These are phyloP conservation scores for Rhyzopertha dominica DNA, from an alignment of 1,140 invertebrate genomes.

Conservation along the genomic window DNA sequence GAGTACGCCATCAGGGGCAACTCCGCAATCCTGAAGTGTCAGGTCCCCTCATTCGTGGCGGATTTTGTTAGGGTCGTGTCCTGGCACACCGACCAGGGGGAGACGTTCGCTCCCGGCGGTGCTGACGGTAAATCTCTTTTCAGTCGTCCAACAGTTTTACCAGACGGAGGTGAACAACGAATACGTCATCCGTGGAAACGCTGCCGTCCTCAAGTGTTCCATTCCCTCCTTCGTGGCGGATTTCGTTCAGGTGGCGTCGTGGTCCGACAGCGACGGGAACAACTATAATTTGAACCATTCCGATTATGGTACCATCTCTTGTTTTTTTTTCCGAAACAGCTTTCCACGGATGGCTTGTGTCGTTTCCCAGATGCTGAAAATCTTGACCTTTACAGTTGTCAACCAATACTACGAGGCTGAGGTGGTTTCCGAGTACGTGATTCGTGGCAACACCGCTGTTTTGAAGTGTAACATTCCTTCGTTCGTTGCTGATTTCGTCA, in stretches of 20 bases:
- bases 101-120: conserved; percentile 60
- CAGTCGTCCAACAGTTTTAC: conserved; percentile 85
- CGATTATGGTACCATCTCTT: conserved; percentile 55
- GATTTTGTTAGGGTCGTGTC: conserved; percentile 86
- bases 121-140: conserved; percentile 55
- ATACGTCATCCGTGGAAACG: conserved; percentile 88
- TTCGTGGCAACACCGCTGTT: conserved; percentile 86
- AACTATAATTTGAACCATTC: conserved; percentile 57
- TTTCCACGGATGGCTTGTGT: conserved; percentile 25
- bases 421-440: conserved; percentile 89
- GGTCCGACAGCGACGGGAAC: conserved; percentile 76
- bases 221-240: conserved; percentile 90
- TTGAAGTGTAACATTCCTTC: conserved; percentile 89
- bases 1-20: conserved; percentile 89
- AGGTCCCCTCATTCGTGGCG: conserved; percentile 85
- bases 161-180: conserved; percentile 90
- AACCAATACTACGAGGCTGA: conserved; percentile 87
- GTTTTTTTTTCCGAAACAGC: conserved; percentile 2
- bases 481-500: conserved; percentile 87
- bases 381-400: conserved; percentile 70
- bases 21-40: conserved; percentile 85
- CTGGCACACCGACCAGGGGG: conserved; percentile 78
- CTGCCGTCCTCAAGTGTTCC: conserved; percentile 88
- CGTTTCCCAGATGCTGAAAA: conserved; percentile 11
- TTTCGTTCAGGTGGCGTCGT: conserved; percentile 80